phyloP scores from a whole-genome alignment of 1,140 invertebrate genomes.

The Zophobas morio region DNA sequence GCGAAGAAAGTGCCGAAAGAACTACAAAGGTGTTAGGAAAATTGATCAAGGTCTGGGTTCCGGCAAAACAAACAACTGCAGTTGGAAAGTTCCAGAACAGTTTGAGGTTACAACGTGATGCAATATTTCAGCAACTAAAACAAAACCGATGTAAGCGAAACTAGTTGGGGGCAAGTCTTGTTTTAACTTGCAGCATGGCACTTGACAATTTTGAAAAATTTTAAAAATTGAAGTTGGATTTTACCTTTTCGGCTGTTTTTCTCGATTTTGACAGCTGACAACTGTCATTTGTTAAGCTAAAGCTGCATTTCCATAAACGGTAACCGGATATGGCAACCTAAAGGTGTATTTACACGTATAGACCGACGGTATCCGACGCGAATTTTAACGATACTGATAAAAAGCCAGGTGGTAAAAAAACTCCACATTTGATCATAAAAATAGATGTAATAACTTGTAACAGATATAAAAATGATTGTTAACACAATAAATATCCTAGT shows the following conservation, averaged over 20 bases:
- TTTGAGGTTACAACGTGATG: constrained; percentile 35
- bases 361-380: background rate
- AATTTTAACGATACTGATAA: background rate
- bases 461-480: constrained; percentile 21
- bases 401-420: background rate
- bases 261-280: constrained; percentile 26
- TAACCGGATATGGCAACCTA: too few relatives aligned
- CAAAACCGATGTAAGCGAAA: background rate
- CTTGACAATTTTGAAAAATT: constrained; percentile 18
- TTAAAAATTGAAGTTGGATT: constrained; percentile 3
- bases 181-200: background rate
- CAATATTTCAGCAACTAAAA: constrained; percentile 26
- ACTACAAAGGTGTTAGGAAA: background rate
- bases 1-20: background rate
- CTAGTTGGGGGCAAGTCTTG: background rate
- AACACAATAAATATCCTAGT: constrained; percentile 5
- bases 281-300: background rate
- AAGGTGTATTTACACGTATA: too few relatives aligned
- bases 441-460: background rate
- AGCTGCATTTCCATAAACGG: background rate
- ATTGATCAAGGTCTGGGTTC: constrained; percentile 1
- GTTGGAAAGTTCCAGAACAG: constrained; percentile 43
- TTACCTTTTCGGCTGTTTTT: constrained; percentile 25
- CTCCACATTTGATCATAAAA: background rate
- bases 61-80: constrained; percentile 24